These are phyloP conservation scores for Takifugu ocellatus DNA, from an alignment of 2,797 vertebrate genomes.

Conservation along the genomic window DNA sequence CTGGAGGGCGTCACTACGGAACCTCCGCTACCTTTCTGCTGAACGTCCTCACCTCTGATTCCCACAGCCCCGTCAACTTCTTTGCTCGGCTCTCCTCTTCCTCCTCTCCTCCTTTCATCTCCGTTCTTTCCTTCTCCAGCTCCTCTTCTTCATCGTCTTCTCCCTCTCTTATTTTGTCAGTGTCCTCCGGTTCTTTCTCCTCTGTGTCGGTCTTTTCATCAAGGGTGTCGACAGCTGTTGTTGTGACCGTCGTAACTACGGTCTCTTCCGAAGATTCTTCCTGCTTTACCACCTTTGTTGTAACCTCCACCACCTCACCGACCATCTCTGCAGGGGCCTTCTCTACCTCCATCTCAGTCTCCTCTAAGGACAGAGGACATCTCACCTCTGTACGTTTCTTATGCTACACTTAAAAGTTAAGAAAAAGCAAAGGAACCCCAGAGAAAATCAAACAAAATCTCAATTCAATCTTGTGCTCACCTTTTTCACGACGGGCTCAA, in stretches of 20 bases:
- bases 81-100: conserved; percentile 2
- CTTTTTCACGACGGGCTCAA: not conserved
- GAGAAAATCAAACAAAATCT: too few species aligned
- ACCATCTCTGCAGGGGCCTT: not conserved
- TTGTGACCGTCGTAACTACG: not conserved
- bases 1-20: too few species aligned
- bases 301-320: not conserved
- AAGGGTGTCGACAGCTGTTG: not conserved
- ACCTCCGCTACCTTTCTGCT: too few species aligned
- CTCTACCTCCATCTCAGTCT: conserved; percentile 28
- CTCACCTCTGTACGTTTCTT: too few species aligned
- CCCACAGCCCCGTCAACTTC: conserved; percentile 19
- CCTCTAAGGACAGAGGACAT: conserved; percentile 9
- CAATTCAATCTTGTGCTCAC: not conserved
- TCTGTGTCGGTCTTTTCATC: not conserved
- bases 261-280: conserved; percentile 7
- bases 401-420: too few species aligned
- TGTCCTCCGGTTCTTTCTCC: not conserved
- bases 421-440: not conserved
- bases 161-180: not conserved
- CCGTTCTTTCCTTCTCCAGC: not conserved
- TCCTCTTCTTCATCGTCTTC: not conserved
- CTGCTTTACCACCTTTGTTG: not conserved
- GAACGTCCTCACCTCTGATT: conserved; percentile 46
- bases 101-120: not conserved